Base-by-base conservation (phyloP, 2,797 vertebrate species). In the Ctenopoma kingsleyae region DNA sequence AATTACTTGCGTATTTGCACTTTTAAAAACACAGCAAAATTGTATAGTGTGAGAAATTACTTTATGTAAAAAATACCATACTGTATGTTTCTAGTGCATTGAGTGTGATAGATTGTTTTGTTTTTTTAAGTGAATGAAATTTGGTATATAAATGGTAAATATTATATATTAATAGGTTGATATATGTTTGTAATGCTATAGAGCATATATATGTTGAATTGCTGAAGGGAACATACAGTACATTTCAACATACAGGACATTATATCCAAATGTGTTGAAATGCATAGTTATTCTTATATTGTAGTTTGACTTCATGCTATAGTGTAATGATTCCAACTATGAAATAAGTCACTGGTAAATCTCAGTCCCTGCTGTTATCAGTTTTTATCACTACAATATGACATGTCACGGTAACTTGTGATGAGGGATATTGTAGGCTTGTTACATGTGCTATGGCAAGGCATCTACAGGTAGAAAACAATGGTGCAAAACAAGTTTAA, bases 371-470 rank as follows among this genome's bases (percentile, higher is more conserved):
- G 8, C 19, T 32, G 1, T 19, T 11, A 19, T 23, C 3, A 60
- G 16, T 55, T 74, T 11, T 22, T 27, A 20, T 20, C 23, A 38
- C 16, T 6, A 17, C 15, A 43, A 43, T 3, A 40, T 44, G 23
- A 61, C 41, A 7, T 7, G 6, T 19, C 1, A 5, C 7, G 60
- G 27, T 66, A 23, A 56, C 51, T 65, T 43, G 20, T 32, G 30
- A 32, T 32, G 8, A 12, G 35, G 1, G 11, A 36, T 32, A 32
- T 32, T 32, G 30, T 36, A 17, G 48, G 59, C 55, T 60, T 67
- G 32, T 40, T 80, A 27, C 58, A 68, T 62, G 53, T 67, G 58
- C 53, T 76, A 53, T 75, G 63, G 40, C 75, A 62, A 67, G 35
- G 23, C 44, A 47, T 32, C 48, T 71, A 19, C 40, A 22, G 25